These are phyloP conservation scores for Gari tellinella DNA, from an alignment of 2,888 invertebrate genomes.

Conservation along the genomic window DNA sequence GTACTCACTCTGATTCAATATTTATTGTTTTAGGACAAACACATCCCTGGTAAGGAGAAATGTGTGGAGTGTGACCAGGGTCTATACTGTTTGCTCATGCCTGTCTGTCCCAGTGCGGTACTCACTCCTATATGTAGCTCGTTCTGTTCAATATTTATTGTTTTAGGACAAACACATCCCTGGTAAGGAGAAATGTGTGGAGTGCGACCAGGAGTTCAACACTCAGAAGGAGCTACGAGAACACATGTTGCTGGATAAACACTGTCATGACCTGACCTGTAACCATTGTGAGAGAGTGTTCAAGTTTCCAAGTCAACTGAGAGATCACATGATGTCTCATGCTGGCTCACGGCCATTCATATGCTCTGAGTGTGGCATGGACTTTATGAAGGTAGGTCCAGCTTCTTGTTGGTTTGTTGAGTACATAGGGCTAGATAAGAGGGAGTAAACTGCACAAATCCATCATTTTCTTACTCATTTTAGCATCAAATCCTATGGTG, in stretches of 20 bases:
- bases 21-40: conserved; percentile 64
- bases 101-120: too few species aligned
- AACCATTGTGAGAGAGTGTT: conserved; percentile 76
- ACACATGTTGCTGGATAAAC: conserved; percentile 72
- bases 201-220: conserved; percentile 75
- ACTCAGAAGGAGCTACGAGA: conserved; percentile 69
- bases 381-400: conserved; percentile 83
- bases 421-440: too few species aligned
- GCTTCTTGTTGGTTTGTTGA: too few species aligned
- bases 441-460: too few species aligned
- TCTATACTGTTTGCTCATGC: too few species aligned
- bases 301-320: conserved; percentile 84
- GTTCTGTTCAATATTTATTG: background rate
- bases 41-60: conserved; percentile 64
- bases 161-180: conserved; percentile 67
- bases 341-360: conserved; percentile 82
- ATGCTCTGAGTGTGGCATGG: conserved; percentile 84
- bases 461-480: too few species aligned
- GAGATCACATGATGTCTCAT: conserved; percentile 83
- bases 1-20: too few species aligned
- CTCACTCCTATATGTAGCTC: background rate
- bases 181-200: conserved; percentile 71
- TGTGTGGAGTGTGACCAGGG: conserved; percentile 75
- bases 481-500: too few species aligned
- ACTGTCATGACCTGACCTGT: conserved; percentile 74